These are phyloP conservation scores for Musca vetustissima DNA, from an alignment of 1,140 invertebrate species.

Conservation along the genomic window DNA sequence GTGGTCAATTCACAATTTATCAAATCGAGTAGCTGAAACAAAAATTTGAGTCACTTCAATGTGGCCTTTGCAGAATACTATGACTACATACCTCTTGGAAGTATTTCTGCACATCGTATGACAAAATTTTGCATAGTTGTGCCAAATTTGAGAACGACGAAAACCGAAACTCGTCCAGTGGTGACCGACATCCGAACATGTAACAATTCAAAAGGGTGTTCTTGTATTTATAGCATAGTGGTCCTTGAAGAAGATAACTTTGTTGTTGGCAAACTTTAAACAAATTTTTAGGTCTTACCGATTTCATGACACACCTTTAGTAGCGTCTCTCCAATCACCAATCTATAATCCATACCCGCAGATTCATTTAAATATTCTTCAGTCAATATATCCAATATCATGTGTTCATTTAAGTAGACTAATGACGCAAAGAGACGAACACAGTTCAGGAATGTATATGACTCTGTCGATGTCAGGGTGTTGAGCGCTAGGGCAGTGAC, in stretches of 20 bases:
- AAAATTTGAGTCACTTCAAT: slow-evolving; percentile 22
- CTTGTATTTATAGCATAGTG: slow-evolving; percentile 69
- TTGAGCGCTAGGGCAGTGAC: slow-evolving; percentile 45
- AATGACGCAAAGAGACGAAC: slow-evolving; percentile 46
- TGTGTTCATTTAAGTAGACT: slow-evolving; percentile 42
- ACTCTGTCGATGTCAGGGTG: slow-evolving; percentile 44
- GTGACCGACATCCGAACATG: slow-evolving; percentile 64
- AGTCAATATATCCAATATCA: slow-evolving; percentile 46
- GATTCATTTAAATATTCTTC: slow-evolving; percentile 48
- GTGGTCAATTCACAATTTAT: slow-evolving; percentile 63
- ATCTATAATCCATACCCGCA: slow-evolving; percentile 50
- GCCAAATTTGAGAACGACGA: slow-evolving; percentile 80
- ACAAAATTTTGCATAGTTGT: slow-evolving; percentile 72
- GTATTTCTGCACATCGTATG: slow-evolving; percentile 69
- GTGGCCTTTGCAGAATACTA: slow-evolving; percentile 20
- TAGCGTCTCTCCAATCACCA: slow-evolving; percentile 79
- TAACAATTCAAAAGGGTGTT: slow-evolving; percentile 69
- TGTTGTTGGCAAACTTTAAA: background rate
- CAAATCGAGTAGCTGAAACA: slow-evolving; percentile 64
- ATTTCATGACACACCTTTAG: slow-evolving; percentile 68
- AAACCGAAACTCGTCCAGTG: slow-evolving; percentile 68
- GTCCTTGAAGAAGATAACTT: slow-evolving; percentile 58
- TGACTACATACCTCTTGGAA: slow-evolving; percentile 65
- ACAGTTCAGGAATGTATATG: slow-evolving; percentile 51
- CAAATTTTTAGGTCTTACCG: slow-evolving; percentile 57